These are phyloP conservation scores for Ondatra zibethicus DNA, from an alignment of 2,113 vertebrate species.

Conservation along the genomic window DNA sequence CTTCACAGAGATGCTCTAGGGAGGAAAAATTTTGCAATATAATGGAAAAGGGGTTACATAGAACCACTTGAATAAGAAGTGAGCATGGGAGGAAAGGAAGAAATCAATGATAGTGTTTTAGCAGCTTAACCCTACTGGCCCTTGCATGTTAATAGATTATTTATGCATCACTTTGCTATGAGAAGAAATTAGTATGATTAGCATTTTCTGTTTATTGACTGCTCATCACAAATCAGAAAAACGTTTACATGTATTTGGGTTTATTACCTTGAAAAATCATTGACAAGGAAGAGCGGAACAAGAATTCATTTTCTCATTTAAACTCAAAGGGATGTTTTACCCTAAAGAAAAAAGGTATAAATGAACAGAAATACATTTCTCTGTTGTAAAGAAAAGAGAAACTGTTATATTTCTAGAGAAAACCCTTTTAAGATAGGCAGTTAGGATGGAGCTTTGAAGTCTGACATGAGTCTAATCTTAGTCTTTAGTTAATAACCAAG, in stretches of 20 bases:
- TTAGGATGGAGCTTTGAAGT: conserved; percentile 76
- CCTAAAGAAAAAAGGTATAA: conserved; percentile 27
- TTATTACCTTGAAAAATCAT: conserved; percentile 81
- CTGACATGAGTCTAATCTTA: conserved; percentile 74
- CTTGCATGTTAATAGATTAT: conserved; percentile 83
- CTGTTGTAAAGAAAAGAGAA: conserved; percentile 64
- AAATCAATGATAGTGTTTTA: conserved; percentile 89
- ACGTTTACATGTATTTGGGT: conserved; percentile 80
- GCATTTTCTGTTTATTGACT: conserved; percentile 85
- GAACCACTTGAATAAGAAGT: conserved; percentile 80
- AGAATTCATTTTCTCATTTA: conserved; percentile 39
- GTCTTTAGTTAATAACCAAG: conserved; percentile 76
- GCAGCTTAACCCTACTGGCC: conserved; percentile 86
- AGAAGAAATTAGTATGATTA: conserved; percentile 86
- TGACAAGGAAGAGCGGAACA: conserved; percentile 64
- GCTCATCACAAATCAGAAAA: conserved; percentile 82
- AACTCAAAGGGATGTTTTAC: conserved; percentile 53
- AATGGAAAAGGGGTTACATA: conserved; percentile 83
- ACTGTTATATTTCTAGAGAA: conserved; percentile 70
- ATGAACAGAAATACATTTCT: conserved; percentile 67
- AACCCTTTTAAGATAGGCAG: conserved; percentile 68
- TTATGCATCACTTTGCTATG: conserved; percentile 81
- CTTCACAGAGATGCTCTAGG: conserved; percentile 82
- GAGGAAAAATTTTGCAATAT: conserved; percentile 84
- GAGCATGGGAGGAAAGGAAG: conserved; percentile 70